A percentile compares a stretch with the other conserved stretches of the same genome.
These are phyloP conservation scores for Pipra filicauda DNA, from an alignment of 2,113 vertebrate species.

Conservation along the genomic window DNA sequence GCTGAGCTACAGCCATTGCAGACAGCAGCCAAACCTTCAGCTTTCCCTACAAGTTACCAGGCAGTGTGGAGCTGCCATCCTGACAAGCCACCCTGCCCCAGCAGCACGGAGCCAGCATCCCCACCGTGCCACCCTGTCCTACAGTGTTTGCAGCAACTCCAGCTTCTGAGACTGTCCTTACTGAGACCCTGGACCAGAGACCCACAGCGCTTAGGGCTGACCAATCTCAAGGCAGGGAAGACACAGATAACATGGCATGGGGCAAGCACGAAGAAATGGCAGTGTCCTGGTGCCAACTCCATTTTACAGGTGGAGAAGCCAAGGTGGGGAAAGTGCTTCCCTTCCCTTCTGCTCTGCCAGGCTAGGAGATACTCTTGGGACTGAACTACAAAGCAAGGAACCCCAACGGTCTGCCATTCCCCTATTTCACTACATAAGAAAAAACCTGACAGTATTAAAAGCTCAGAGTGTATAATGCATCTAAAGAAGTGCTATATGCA, in stretches of 20 bases:
- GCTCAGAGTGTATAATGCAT: not conserved
- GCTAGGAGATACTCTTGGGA: not conserved
- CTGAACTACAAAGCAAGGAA: not conserved
- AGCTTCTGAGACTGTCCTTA: not conserved
- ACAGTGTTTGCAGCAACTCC: not conserved
- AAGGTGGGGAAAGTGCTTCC: not conserved
- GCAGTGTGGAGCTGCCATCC: not conserved
- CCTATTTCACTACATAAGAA: not conserved
- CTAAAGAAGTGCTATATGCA: not conserved
- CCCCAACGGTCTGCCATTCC: not conserved
- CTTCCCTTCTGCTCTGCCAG: not conserved
- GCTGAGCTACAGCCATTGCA: not conserved
- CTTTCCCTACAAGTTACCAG: not conserved
- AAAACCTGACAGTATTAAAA: not conserved
- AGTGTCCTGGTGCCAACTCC: not conserved
- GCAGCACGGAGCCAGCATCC: not conserved
- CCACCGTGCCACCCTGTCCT: not conserved
- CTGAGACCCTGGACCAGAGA: not conserved
- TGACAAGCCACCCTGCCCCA: not conserved
- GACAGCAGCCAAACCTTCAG: not conserved
- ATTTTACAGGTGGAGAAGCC: not conserved
- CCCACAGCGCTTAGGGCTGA: accelerated
- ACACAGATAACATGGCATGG: not conserved
- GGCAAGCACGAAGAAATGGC: not conserved
- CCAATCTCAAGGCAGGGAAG: not conserved